Percentiles rank a stretch among this genome's conserved stretches.
Conservation (phyloP, 1,140 invertebrate species). For the Akabosia matsudoensis region DNA sequence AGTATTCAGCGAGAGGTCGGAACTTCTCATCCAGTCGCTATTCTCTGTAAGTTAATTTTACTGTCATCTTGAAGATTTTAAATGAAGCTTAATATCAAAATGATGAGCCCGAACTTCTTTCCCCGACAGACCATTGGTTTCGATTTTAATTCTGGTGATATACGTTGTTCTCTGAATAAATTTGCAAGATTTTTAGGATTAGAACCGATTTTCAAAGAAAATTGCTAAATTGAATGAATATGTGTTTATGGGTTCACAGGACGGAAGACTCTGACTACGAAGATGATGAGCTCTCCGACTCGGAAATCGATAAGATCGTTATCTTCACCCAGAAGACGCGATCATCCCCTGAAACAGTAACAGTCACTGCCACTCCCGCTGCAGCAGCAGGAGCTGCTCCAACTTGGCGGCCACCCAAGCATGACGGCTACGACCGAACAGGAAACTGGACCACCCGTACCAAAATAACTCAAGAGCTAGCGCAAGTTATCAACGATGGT, state of each 20-base stretch:
- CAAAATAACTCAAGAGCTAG: constrained; percentile 90
- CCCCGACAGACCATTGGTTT: constrained; percentile 46
- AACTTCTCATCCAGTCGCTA: constrained; percentile 39
- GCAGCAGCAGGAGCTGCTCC: constrained; percentile 49
- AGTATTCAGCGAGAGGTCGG: constrained; percentile 64
- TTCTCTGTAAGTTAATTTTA: not conserved
- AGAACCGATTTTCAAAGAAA: constrained; percentile 27
- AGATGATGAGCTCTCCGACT: constrained; percentile 77
- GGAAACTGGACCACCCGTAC: constrained; percentile 77
- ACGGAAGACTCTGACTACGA: constrained; percentile 70
- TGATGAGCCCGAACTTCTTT: constrained; percentile 43
- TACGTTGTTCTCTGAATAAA: constrained; percentile 33
- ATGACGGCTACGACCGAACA: constrained; percentile 84
- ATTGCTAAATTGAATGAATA: constrained; percentile 34
- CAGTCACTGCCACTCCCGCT: constrained; percentile 39
- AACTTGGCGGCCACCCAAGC: constrained; percentile 63
- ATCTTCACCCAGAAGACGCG: constrained; percentile 83
- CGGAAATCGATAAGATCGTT: constrained; percentile 88
- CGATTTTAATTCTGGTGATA: constrained; percentile 32
- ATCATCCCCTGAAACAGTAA: constrained; percentile 38
- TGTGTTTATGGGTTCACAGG: constrained; percentile 59
- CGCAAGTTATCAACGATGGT: constrained; percentile 91
- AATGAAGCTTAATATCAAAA: constrained; percentile 17
- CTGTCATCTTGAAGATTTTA: too few species aligned
- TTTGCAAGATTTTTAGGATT: not conserved